Evolutionary conservation across 2,888 invertebrate genomes (phyloP), one percentile per base, ranked within the genome.

Genomic region (Dioctria linearis): DNA sequence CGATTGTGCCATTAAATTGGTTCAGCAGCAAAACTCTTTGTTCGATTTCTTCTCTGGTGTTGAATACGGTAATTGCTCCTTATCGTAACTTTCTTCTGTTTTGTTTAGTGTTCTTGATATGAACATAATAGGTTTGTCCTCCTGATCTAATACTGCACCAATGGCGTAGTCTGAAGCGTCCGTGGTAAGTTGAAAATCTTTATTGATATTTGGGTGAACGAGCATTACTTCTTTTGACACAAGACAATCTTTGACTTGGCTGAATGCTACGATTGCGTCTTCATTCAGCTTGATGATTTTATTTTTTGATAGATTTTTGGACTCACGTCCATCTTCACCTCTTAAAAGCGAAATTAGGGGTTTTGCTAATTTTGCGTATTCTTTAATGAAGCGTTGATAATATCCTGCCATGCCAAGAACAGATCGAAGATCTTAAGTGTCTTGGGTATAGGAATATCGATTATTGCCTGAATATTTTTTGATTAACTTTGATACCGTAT

Each of bases 51-150:
- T n/a, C n/a, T n/a, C n/a, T n/a, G n/a, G n/a, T n/a, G n/a, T n/a
- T n/a, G n/a, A n/a, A n/a, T n/a, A n/a, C n/a, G n/a, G n/a, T n/a
- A n/a, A n/a, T n/a, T n/a, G n/a, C n/a, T n/a, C n/a, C n/a, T n/a
- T n/a, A n/a, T n/a, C 81, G 8, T 83, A 83, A 9, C 40, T 25
- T 76, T 83, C 81, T 80, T 82, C 82, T n/a, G 81, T 66, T 66
- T 80, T 81, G 25, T 39, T 82, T n/a, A 83, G 51, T 1, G 80
- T 82, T 67, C 82, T 63, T 0, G 81, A 81, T 2, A 82, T 54
- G 13, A 83, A 83, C 2, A 66, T 78, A 39, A 82, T 81, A 4
- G 79, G 80, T 73, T 73, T 67, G 3, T 37, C 40, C 0, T 46
- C 37, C 11, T 57, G 57, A 1, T 2, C 2, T 3, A 57, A 2